Evolutionary conservation across 2,888 invertebrate species (phyloP), one percentile per base, ranked within the genome.

Genomic region (Volucella bombylans): DNA sequence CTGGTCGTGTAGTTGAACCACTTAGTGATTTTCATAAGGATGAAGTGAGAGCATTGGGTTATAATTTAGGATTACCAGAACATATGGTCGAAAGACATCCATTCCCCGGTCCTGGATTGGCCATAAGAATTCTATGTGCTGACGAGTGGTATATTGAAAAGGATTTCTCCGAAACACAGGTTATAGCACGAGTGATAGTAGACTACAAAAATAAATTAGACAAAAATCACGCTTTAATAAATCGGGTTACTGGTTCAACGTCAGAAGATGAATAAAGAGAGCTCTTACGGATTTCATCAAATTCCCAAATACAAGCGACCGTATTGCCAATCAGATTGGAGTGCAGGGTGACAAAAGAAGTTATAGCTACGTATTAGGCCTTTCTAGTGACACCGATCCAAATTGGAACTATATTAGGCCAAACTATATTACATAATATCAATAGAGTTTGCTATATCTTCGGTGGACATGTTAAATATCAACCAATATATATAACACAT

Each of bases 1-100:
- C 95, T 76, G 98, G 98, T 11, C 94, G 97, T 69, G 98, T 99
- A 18, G 96, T 99, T 11, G 99, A 99, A 92, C 99, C 99, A n/a
- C 93, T 99, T 74, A 96, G 96, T 92, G 99, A 99, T 93, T 99
- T 99, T 91, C 99, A 99, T 92, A 99, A 99, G 93, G n/a, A n/a
- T n/a, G n/a, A n/a, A n/a, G n/a, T n/a, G n/a, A n/a, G n/a, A n/a
- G n/a, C n/a, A n/a, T n/a, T 99, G 86, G 99, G 99, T 67, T 93
- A 94, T 89, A 97, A 97, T 92, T 93, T 99, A 77, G 98, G 98
- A 0, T 93, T 99, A 86, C 97, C 98, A 10, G 91, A 94, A 50
- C 95, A 96, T 87, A 93, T 99, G 87, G 97, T 99, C 79, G 95
- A 97, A 92, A 94, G 99, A 87, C 99, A 99, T 92, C 99, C 99